phyloP scores from a whole-genome alignment of 2,113 vertebrate species.

The Poecile atricapillus region DNA sequence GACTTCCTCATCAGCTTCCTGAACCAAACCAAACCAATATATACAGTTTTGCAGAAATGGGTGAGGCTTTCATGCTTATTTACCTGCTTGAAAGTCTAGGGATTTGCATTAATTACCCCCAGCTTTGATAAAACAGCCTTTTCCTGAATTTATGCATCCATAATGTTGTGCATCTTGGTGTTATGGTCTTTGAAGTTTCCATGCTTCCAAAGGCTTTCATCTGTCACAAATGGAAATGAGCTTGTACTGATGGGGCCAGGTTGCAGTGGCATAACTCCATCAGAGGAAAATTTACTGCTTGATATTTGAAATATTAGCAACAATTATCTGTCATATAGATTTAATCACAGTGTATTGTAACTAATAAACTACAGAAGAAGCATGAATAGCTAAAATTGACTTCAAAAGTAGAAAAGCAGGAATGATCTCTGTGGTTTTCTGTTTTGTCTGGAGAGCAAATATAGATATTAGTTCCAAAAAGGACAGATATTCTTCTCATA shows the following conservation, averaged over 20 bases:
- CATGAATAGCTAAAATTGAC: neutral
- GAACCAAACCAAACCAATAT: neutral
- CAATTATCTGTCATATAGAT: neutral
- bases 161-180: neutral
- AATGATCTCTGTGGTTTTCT: neutral
- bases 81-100: slow-evolving; percentile 33
- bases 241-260: neutral
- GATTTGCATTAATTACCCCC: slow-evolving; percentile 47
- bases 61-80: slow-evolving; percentile 30
- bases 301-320: neutral
- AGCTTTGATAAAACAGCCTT: slow-evolving; percentile 26
- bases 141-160: slow-evolving; percentile 23
- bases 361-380: neutral
- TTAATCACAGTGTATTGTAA: neutral
- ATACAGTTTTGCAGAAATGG: neutral
- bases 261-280: neutral
- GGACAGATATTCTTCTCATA: neutral
- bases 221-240: slow-evolving; percentile 23
- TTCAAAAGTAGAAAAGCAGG: neutral
- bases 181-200: slow-evolving; percentile 42
- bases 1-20: neutral
- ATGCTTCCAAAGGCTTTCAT: slow-evolving; percentile 30
- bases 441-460: neutral
- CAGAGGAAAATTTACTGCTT: neutral
- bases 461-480: neutral